These are phyloP conservation scores for Melanophora roralis DNA, from an alignment of 2,888 invertebrate genomes.

Conservation along the genomic window DNA sequence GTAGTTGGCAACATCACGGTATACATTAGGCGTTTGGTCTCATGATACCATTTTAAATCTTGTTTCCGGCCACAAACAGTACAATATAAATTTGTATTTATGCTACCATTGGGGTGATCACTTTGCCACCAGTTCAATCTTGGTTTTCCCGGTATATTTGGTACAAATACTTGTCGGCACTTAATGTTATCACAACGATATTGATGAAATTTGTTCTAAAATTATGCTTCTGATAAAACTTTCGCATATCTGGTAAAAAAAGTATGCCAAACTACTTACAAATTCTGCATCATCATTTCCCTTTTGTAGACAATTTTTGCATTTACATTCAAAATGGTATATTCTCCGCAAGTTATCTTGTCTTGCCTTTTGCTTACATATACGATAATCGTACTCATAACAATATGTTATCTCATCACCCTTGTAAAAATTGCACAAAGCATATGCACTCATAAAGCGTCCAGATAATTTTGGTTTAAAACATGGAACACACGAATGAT, in stretches of 20 bases:
- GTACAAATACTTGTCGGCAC: constrained; percentile 66
- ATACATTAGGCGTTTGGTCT: constrained; percentile 44
- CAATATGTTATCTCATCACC: constrained; percentile 90
- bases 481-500: constrained; percentile 93
- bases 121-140: constrained; percentile 67
- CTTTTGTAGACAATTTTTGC: constrained; percentile 81
- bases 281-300: constrained; percentile 32
- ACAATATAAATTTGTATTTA: constrained; percentile 28
- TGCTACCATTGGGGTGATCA: not conserved
- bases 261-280: constrained; percentile 18
- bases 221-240: not conserved
- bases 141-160: constrained; percentile 27
- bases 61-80: constrained; percentile 64
- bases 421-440: constrained; percentile 80
- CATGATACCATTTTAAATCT: constrained; percentile 56
- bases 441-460: constrained; percentile 83
- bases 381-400: constrained; percentile 87
- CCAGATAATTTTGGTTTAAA: constrained; percentile 87
- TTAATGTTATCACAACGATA: constrained; percentile 68
- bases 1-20: not conserved
- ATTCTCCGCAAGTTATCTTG: constrained; percentile 81
- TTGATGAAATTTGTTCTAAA: constrained; percentile 67
- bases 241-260: not conserved
- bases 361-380: constrained; percentile 81
- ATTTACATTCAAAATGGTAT: constrained; percentile 89